Base-by-base conservation (phyloP, 2,797 vertebrate species). In the Corythornis leucogaster region DNA sequence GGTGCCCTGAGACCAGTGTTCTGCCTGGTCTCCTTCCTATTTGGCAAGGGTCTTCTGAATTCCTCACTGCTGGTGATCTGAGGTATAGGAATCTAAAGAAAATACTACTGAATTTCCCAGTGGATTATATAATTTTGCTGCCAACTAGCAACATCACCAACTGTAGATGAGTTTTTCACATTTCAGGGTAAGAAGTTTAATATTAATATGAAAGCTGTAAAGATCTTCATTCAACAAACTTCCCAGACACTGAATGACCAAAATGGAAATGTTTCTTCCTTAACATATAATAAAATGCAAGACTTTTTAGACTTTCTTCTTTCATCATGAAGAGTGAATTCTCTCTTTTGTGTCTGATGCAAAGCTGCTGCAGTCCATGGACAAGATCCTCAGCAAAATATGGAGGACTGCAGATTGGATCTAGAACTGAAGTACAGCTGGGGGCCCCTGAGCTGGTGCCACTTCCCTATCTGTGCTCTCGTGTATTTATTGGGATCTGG, bases 101-200 rank as follows among this genome's bases (percentile, higher is more conserved):
- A 64, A 78, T 71, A 25, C 43, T 78, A 63, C 21, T 91, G 51
- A 88, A 68, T 43, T 74, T 80, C 61, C 85, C 78, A 24, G 51
- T 62, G 66, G 67, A 63, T 90, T 28, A 90, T 75, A 89, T 86
- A 0, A 66, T 83, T 90, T 77, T 92, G 28, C 51, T 93, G 75
- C 54, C 77, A 92, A 85, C 26, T 80, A 80, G 53, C 40, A 93
- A 76, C 51, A 80, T 22, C 8, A 16, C 22, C 87, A 79, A 77
- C 70, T 75, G 64, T 17, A 86, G 42, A 50, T 81, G 45, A 96
- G 35, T 55, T 89, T 95, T 80, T 93, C 81, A 79, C 54, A 66
- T 78, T 61, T 81, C 51, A 74, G 48, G 64, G 45, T 6, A 82
- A 89, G n/a, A 77, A 57, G 43, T 70, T 48, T 79, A 90, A 84